Conservation (phyloP, 2,888 invertebrate species). For the Glaucopsyche alexis region DNA sequence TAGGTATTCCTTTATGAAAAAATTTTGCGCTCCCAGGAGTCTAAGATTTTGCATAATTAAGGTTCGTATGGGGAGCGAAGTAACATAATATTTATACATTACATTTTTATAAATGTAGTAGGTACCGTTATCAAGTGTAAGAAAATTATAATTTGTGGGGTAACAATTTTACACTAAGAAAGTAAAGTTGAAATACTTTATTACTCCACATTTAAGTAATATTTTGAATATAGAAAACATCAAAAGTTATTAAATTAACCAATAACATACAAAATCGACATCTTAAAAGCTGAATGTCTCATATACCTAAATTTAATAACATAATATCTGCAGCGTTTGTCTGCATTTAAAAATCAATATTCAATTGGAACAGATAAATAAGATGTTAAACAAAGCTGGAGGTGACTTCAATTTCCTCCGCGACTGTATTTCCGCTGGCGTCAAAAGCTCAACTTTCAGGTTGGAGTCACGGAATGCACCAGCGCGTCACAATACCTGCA, state of each 20-base stretch:
- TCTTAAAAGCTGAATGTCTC: background rate
- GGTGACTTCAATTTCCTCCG: conserved; percentile 79
- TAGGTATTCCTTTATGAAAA: conserved; percentile 15
- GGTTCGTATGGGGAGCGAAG: conserved; percentile 1
- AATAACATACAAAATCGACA: background rate
- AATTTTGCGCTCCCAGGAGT: background rate
- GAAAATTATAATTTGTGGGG: background rate
- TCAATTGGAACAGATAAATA: conserved; percentile 71
- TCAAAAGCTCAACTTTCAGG: conserved; percentile 69
- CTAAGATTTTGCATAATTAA: background rate
- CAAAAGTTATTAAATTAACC: background rate
- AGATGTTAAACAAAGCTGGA: conserved; percentile 76
- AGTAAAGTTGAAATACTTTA: no score
- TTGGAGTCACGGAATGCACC: conserved; percentile 65
- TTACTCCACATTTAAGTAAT: background rate
- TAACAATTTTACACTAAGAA: no score
- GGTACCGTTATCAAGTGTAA: background rate
- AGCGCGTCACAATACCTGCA: conserved; percentile 23
- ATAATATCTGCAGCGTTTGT: background rate
- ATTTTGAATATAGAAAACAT: background rate
- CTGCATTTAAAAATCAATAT: conserved; percentile 20
- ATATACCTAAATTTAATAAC: background rate
- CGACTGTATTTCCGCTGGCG: conserved; percentile 58
- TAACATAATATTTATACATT: background rate
- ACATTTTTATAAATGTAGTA: background rate